Conservation (phyloP, 2,797 vertebrate species). For the Pipistrellus pygmaeus region DNA sequence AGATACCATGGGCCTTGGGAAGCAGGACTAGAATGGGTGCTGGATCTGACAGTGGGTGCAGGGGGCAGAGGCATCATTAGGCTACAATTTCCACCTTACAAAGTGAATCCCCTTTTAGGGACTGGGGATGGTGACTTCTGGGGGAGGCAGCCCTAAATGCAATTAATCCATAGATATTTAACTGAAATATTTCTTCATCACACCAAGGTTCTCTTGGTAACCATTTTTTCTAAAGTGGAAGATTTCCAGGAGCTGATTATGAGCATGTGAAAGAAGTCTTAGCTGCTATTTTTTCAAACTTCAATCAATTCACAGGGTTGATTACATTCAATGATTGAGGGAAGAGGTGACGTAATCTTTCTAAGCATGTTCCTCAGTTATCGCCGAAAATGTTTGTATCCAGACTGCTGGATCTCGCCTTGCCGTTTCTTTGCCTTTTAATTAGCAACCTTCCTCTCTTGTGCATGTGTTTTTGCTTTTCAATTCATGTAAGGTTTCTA, state of each 20-base stretch:
- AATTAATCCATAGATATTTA: conserved; percentile 4
- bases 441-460: conserved; percentile 64
- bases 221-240: conserved; percentile 59
- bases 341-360: conserved; percentile 70
- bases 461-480: neutral
- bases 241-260: conserved; percentile 69
- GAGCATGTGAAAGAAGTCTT: conserved; percentile 52
- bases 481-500: conserved; percentile 56
- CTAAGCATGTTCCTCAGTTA: conserved; percentile 68
- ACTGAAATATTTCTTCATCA: conserved; percentile 22
- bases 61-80: neutral
- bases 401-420: neutral
- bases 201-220: conserved; percentile 12
- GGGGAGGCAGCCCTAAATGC: neutral
- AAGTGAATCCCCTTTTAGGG: neutral
- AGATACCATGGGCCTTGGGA: neutral
- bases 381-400: conserved; percentile 48
- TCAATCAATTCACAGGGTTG: conserved; percentile 67
- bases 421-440: conserved; percentile 60
- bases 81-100: neutral
- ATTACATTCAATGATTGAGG: conserved; percentile 73
- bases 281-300: conserved; percentile 71
- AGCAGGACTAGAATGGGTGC: neutral
- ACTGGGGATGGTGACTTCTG: neutral
- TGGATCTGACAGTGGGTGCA: rapidly evolving